Evolutionary conservation across 2,888 invertebrate species (phyloP).

Genomic region (Leptogaster cylindrica): DNA sequence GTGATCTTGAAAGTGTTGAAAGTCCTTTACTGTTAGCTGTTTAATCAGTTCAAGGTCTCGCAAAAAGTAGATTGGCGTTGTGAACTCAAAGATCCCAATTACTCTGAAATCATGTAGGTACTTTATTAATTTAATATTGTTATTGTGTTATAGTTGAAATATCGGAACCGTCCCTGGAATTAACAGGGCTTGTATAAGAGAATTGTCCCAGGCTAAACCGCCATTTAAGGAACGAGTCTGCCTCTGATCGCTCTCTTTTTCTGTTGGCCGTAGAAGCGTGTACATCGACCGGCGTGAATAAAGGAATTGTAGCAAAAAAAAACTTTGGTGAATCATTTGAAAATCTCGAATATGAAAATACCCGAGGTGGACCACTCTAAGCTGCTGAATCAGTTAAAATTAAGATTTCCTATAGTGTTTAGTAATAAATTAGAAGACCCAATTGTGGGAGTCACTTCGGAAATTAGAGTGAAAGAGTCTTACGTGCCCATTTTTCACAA

Average conservation of each 20-base stretch:
- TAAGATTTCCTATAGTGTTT: not conserved
- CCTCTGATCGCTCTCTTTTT: no score
- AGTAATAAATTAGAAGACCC: not conserved
- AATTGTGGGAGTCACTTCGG: not conserved
- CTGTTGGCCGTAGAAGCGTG: constrained; percentile 54
- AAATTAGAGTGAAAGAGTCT: not conserved
- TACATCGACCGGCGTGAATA: not conserved
- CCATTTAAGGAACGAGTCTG: no score
- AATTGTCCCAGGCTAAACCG: no score
- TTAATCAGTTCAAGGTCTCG: constrained; percentile 66
- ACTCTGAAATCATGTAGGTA: no score
- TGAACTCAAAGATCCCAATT: constrained; percentile 63
- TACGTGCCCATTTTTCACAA: constrained; percentile 45
- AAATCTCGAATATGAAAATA: no score
- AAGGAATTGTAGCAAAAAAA: no score
- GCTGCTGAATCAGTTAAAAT: not conserved
- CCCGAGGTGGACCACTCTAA: not conserved
- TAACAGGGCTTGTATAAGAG: no score
- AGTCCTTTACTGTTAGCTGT: constrained; percentile 63
- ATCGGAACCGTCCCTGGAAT: no score
- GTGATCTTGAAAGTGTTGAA: constrained; percentile 63
- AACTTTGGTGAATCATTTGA: not conserved
- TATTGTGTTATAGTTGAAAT: constrained; percentile 58
- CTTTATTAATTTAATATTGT: no score
- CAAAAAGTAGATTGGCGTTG: constrained; percentile 60